Evolutionary conservation across 2,797 vertebrate species (phyloP).

Genomic region (Cyclopterus lumpus): DNA sequence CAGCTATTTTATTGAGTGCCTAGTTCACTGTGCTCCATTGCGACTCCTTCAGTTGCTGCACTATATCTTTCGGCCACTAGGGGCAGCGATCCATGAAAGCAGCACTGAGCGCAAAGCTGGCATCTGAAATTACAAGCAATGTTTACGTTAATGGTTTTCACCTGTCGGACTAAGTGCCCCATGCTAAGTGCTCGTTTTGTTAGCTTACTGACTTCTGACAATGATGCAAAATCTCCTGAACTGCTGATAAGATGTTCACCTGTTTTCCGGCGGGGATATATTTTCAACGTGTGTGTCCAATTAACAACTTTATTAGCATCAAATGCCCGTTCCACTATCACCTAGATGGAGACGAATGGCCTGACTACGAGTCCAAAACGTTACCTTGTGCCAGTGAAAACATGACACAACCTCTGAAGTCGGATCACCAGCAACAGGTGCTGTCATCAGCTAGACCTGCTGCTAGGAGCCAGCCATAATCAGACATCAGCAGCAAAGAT

Average conservation of each 20-base stretch:
- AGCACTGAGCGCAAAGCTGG: not conserved
- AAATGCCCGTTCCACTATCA: not conserved
- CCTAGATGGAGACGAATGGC: not conserved
- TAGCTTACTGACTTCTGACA: not conserved
- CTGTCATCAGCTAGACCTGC: constrained; percentile 25
- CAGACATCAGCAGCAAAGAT: constrained; percentile 43
- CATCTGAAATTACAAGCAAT: accelerated
- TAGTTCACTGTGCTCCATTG: not conserved
- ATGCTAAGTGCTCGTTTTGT: not conserved
- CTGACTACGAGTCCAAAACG: not conserved
- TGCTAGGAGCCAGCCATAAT: constrained; percentile 28
- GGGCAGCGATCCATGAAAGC: not conserved
- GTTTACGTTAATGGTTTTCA: not conserved
- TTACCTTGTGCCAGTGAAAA: not conserved
- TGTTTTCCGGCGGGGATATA: not conserved
- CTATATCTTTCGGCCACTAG: not conserved
- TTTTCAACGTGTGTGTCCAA: not conserved
- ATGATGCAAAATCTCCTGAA: not conserved
- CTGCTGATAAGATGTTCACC: not conserved
- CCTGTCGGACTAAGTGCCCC: not conserved
- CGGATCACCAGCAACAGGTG: constrained; percentile 39
- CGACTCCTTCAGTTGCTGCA: not conserved
- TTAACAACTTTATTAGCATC: not conserved
- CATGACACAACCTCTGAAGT: constrained; percentile 1
- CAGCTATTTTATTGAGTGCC: not conserved